Percentiles rank a stretch among this genome's conserved stretches.
phyloP scores from a whole-genome alignment of 2,888 invertebrate genomes.

The Epirrhoe tristata region DNA sequence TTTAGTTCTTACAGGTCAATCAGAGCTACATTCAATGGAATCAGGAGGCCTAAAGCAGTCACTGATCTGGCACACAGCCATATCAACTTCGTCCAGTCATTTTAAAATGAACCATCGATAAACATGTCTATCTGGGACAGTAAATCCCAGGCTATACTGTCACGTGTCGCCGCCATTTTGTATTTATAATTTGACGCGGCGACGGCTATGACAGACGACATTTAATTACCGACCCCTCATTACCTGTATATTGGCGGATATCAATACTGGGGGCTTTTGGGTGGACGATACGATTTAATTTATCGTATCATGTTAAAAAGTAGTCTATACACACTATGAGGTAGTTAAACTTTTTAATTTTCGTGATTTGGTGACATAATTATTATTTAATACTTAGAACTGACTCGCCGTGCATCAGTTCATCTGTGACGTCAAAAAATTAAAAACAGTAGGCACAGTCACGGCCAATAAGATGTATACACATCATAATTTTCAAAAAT shows the following conservation, averaged over 20 bases:
- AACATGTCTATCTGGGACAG: constrained; percentile 30
- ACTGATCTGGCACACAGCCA: background rate
- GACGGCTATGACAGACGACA: constrained; percentile 80
- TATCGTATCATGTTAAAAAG: background rate
- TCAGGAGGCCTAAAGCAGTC: background rate
- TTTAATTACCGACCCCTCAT: constrained; percentile 84
- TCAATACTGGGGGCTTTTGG: constrained; percentile 65
- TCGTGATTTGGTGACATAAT: too few relatives aligned
- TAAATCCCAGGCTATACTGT: constrained; percentile 31
- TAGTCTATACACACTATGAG: too few relatives aligned
- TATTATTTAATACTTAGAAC: too few relatives aligned
- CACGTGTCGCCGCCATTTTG: constrained; percentile 73
- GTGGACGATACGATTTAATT: constrained; percentile 45
- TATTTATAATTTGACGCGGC: constrained; percentile 75
- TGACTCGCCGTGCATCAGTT: too few relatives aligned
- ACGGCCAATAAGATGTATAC: too few relatives aligned
- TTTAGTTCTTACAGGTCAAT: too few relatives aligned
- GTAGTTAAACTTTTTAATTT: too few relatives aligned
- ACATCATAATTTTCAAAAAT: too few relatives aligned
- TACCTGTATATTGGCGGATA: constrained; percentile 79
- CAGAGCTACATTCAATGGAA: background rate
- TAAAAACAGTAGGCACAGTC: too few relatives aligned
- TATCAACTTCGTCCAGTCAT: background rate
- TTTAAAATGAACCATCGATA: constrained; percentile 6
- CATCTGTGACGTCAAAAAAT: too few relatives aligned